A percentile compares a stretch with the other conserved stretches of the same genome.
These are phyloP conservation scores for Phenganax stokvisi DNA, from an alignment of 92 coral and sea anemone genomes.

Conservation along the genomic window DNA sequence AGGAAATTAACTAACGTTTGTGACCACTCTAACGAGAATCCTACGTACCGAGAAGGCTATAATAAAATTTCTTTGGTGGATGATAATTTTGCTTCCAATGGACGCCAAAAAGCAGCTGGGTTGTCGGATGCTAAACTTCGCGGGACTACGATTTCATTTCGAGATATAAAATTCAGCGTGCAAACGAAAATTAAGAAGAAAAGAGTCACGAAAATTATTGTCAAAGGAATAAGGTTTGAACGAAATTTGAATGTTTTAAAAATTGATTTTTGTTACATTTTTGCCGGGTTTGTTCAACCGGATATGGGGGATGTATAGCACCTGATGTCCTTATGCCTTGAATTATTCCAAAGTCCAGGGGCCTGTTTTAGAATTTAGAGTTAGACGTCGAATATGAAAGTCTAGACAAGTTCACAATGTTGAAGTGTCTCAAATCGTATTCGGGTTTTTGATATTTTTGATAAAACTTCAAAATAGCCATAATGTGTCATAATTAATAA, in stretches of 20 bases:
- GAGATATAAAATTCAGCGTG: slow-evolving; percentile 56
- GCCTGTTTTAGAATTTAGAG: too few relatives aligned
- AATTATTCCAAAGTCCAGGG: too few relatives aligned
- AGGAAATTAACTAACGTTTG: not conserved
- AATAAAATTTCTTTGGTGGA: not conserved
- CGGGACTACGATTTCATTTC: slow-evolving; percentile 51
- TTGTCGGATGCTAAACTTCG: not conserved
- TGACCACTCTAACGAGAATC: not conserved
- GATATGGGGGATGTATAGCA: too few relatives aligned
- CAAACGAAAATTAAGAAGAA: slow-evolving; percentile 51
- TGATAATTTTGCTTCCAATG: too few relatives aligned
- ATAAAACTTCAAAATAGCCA: too few relatives aligned
- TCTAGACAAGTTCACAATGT: too few relatives aligned
- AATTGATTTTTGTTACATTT: not conserved
- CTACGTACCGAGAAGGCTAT: not conserved
- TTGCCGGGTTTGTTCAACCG: too few relatives aligned
- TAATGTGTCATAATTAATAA: too few relatives aligned
- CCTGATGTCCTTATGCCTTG: too few relatives aligned
- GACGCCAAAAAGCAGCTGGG: not conserved
- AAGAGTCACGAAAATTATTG: slow-evolving; percentile 48
- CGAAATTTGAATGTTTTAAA: not conserved
- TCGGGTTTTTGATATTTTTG: too few relatives aligned
- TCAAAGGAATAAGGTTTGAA: slow-evolving; percentile 55
- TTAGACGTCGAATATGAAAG: too few relatives aligned
- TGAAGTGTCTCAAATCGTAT: too few relatives aligned